Evolutionary conservation across 1,140 invertebrate genomes (phyloP).

Genomic region (Bombus haemorrhoidalis): DNA sequence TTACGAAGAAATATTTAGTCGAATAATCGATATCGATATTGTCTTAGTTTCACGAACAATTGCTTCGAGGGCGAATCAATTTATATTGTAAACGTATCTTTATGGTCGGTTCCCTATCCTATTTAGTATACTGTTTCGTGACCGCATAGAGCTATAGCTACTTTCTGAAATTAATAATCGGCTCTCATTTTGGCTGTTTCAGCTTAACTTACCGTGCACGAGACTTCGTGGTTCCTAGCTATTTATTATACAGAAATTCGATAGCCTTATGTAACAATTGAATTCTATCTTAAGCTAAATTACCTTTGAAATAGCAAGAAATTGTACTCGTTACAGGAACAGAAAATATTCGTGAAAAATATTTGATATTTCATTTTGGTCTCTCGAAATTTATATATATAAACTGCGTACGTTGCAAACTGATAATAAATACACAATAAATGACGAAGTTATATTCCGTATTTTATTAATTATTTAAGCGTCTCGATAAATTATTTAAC

Average conservation of each 20-base stretch:
- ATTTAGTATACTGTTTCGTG: conserved; percentile 56
- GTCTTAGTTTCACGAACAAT: conserved; percentile 11
- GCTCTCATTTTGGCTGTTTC: conserved; percentile 36
- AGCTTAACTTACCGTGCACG: conserved; percentile 17
- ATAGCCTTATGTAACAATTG: too few relatives aligned
- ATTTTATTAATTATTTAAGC: too few relatives aligned
- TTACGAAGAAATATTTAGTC: background rate
- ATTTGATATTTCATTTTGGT: too few relatives aligned
- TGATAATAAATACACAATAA: too few relatives aligned
- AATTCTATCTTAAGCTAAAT: background rate
- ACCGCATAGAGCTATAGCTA: conserved; percentile 37
- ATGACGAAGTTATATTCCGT: too few relatives aligned
- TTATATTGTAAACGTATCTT: background rate
- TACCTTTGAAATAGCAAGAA: background rate
- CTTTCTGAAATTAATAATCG: conserved; percentile 61
- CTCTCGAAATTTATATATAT: too few relatives aligned
- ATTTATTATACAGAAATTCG: background rate
- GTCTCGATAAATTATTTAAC: too few relatives aligned
- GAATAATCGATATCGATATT: background rate
- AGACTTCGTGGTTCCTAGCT: background rate
- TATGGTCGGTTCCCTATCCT: conserved; percentile 29
- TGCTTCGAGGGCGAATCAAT: background rate
- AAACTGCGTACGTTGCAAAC: too few relatives aligned
- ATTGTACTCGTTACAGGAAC: background rate
- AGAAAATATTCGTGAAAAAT: background rate